Percentiles rank a stretch among this genome's conserved stretches.
These are phyloP conservation scores for Muscidifurax raptorellus DNA, from an alignment of 1,140 invertebrate species.

Conservation along the genomic window DNA sequence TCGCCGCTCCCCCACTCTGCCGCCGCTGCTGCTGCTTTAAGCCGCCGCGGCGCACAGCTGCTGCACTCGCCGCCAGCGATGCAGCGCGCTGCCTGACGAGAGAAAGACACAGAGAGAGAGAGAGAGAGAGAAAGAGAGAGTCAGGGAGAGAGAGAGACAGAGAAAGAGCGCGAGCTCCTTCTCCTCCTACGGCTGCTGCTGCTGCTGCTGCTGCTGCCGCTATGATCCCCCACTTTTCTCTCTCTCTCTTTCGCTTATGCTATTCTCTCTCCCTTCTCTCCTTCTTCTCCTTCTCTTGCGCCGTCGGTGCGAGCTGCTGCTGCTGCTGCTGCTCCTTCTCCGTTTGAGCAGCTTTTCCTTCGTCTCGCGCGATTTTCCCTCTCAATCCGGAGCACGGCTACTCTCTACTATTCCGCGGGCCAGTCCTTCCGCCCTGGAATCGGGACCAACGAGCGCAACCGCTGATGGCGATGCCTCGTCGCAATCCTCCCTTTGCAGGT, in stretches of 20 bases:
- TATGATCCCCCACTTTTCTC: conserved; percentile 54
- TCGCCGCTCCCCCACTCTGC: conserved; percentile 68
- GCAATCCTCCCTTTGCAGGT: conserved; percentile 40
- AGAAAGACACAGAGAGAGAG: too few relatives aligned
- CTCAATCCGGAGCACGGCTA: conserved; percentile 23
- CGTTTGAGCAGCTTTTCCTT: too few relatives aligned
- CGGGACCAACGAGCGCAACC: conserved; percentile 69
- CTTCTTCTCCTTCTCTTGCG: conserved; percentile 55
- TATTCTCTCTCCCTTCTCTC: conserved; percentile 53
- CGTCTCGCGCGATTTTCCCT: conserved; percentile 49
- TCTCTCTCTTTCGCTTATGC: conserved; percentile 53
- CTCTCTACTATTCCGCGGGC: conserved; percentile 70
- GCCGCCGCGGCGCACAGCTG: too few relatives aligned
- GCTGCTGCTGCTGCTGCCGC: not conserved
- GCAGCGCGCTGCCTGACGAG: too few relatives aligned
- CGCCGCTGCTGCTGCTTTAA: conserved; percentile 57
- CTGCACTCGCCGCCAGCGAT: conserved; percentile 39
- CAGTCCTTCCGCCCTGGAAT: conserved; percentile 69
- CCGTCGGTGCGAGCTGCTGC: conserved; percentile 35
- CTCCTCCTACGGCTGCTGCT: too few relatives aligned
- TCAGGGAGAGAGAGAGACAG: too few relatives aligned
- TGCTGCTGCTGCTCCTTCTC: too few relatives aligned
- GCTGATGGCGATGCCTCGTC: conserved; percentile 20
- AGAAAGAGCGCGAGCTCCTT: too few relatives aligned
- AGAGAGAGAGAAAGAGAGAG: too few relatives aligned